Conservation (phyloP, 2,113 vertebrate genomes). For the Oryzias woworae region DNA sequence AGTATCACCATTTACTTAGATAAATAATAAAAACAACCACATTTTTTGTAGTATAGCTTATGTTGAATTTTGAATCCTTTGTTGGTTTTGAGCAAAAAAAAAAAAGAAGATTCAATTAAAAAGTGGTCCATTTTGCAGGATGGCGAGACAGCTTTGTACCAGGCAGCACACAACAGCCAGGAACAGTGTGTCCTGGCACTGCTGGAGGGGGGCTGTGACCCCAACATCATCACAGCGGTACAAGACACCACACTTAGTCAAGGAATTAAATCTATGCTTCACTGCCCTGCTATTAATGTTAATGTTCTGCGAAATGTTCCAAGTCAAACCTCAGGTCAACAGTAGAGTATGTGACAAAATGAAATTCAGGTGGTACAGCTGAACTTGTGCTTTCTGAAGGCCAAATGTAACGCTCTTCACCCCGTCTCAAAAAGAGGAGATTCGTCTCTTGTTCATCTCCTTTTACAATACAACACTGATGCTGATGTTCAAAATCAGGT, state of each 20-base stretch:
- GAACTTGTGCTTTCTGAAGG: slow-evolving; percentile 59
- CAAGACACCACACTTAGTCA: neutral
- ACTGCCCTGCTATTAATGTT: neutral
- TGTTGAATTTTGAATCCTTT: neutral
- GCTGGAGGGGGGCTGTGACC: slow-evolving; percentile 83
- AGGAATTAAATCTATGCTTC: neutral
- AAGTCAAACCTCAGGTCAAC: neutral
- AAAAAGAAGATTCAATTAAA: neutral
- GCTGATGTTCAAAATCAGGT: slow-evolving; percentile 78
- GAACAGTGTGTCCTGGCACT: slow-evolving; percentile 82
- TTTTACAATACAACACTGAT: slow-evolving; percentile 76
- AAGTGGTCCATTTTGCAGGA: slow-evolving; percentile 65
- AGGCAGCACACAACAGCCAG: slow-evolving; percentile 79
- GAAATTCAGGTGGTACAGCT: neutral
- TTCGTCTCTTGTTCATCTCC: slow-evolving; percentile 78
- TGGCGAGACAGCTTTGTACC: slow-evolving; percentile 85
- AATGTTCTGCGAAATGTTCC: neutral
- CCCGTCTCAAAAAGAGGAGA: slow-evolving; percentile 78
- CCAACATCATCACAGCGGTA: slow-evolving; percentile 81
- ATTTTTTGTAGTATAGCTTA: too few relatives aligned
- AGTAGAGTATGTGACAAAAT: neutral
- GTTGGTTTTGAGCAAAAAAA: neutral
- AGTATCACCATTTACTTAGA: too few relatives aligned
- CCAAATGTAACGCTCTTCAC: slow-evolving; percentile 75
- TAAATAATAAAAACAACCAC: neutral